phyloP scores from a whole-genome alignment of 2,797 vertebrate genomes.

The Bucorvus abyssinicus region DNA sequence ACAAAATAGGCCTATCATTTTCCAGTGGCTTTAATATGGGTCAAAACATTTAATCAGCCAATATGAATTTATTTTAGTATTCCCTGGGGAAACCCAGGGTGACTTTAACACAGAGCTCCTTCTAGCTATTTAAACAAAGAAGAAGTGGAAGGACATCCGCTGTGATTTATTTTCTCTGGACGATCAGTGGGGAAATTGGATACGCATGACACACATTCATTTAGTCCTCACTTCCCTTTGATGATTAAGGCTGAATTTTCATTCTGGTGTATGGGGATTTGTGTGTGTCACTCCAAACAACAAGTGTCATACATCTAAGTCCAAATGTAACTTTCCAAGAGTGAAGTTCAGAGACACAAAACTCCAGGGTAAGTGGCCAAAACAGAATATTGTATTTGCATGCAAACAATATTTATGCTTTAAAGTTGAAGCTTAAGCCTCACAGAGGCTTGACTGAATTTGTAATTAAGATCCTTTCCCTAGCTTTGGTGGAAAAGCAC shows the following conservation, averaged over 20 bases:
- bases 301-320: constrained; percentile 42
- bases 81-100: neutral
- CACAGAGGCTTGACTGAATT: neutral
- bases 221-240: constrained; percentile 66
- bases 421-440: neutral
- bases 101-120: neutral
- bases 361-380: neutral
- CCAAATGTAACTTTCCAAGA: constrained; percentile 55
- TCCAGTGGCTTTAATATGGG: neutral
- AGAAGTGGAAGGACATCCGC: constrained; percentile 35
- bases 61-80: constrained; percentile 4
- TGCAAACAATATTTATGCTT: neutral
- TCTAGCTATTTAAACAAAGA: constrained; percentile 46
- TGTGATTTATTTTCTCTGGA: constrained; percentile 65
- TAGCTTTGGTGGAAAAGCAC: neutral
- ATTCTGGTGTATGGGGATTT: constrained; percentile 56
- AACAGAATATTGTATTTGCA: neutral
- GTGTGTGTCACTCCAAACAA: constrained; percentile 51
- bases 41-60: constrained; percentile 37
- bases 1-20: neutral
- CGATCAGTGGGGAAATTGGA: constrained; percentile 59
- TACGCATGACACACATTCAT: constrained; percentile 53
- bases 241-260: constrained; percentile 68
- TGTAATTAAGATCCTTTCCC: neutral
- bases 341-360: neutral